A percentile compares a stretch with the other conserved stretches of the same genome.
phyloP scores from a whole-genome alignment of 1,140 invertebrate genomes.

The Eciton burchellii region DNA sequence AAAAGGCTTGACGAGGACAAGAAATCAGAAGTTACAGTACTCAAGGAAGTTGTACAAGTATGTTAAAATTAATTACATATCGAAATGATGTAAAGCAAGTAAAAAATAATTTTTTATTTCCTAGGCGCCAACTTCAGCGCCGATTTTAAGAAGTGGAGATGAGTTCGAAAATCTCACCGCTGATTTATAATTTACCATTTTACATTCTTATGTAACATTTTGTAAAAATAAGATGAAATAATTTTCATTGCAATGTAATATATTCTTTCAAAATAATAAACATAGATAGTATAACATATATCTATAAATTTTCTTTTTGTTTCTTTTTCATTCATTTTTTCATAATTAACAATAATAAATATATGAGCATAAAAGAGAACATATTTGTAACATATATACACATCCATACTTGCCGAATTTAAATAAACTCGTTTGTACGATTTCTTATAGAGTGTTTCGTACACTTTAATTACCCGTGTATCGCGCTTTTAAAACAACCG shows the following conservation, averaged over 20 bases:
- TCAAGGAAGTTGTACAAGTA: constrained; percentile 58
- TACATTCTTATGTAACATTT: background rate
- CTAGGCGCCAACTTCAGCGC: constrained; percentile 44
- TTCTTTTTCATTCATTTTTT: background rate
- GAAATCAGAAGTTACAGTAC: constrained; percentile 37
- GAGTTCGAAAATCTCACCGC: constrained; percentile 12
- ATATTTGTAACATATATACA: background rate
- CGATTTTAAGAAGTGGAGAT: constrained; percentile 4
- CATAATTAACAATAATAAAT: constrained; percentile 13
- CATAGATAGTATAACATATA: background rate
- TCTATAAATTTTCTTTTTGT: constrained; percentile 22
- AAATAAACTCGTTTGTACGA: background rate
- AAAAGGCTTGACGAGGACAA: background rate
- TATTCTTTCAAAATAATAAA: background rate
- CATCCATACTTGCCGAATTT: background rate
- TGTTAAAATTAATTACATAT: constrained; percentile 16
- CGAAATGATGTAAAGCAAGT: background rate
- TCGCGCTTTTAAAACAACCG: constrained; percentile 62
- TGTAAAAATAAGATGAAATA: constrained; percentile 12
- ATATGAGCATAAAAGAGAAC: constrained; percentile 1
- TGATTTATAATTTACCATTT: background rate
- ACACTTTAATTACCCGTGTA: constrained; percentile 47
- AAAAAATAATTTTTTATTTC: constrained; percentile 3
- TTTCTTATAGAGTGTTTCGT: background rate
- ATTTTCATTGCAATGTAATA: constrained; percentile 28